Evolutionary conservation across 2,797 vertebrate genomes (phyloP).

Genomic region (Gadopsis marmoratus): DNA sequence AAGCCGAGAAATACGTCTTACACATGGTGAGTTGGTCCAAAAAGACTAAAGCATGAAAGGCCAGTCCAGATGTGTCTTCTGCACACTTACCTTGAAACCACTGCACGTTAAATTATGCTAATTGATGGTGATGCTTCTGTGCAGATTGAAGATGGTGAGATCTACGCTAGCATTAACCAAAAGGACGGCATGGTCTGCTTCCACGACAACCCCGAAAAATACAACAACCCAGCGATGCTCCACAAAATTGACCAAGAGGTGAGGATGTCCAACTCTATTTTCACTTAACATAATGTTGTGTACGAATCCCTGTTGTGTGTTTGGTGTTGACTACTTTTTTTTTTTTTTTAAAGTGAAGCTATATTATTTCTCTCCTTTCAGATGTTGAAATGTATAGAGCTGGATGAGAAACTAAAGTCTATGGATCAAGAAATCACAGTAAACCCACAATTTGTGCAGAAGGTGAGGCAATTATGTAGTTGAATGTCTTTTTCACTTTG

Average conservation of each 20-base stretch:
- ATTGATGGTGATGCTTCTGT: background rate
- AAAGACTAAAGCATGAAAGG: background rate
- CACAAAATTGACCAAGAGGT: conserved; percentile 99
- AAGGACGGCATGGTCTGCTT: conserved; percentile 99
- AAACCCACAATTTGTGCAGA: conserved; percentile 99
- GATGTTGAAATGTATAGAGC: conserved; percentile 99
- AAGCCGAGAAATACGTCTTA: conserved; percentile 98
- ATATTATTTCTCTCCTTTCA: conserved; percentile 66
- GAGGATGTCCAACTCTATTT: conserved; percentile 31
- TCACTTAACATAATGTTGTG: background rate
- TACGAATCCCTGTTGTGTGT: background rate
- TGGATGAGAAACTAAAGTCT: conserved; percentile 98
- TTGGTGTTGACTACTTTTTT: background rate
- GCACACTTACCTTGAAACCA: background rate
- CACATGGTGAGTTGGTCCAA: conserved; percentile 91
- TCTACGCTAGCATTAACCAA: conserved; percentile 99
- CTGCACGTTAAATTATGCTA: background rate
- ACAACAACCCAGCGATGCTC: conserved; percentile 99
- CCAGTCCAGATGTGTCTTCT: background rate
- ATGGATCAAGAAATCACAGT: conserved; percentile 99
- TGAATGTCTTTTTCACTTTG: no score
- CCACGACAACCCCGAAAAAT: conserved; percentile 99
- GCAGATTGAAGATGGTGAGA: conserved; percentile 99
- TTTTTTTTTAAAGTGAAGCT: background rate
- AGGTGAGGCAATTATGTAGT: conserved; percentile 84